A percentile compares a stretch with the other conserved stretches of the same genome.
phyloP scores from a whole-genome alignment of 2,888 invertebrate species.

The Andrena flavipes region DNA sequence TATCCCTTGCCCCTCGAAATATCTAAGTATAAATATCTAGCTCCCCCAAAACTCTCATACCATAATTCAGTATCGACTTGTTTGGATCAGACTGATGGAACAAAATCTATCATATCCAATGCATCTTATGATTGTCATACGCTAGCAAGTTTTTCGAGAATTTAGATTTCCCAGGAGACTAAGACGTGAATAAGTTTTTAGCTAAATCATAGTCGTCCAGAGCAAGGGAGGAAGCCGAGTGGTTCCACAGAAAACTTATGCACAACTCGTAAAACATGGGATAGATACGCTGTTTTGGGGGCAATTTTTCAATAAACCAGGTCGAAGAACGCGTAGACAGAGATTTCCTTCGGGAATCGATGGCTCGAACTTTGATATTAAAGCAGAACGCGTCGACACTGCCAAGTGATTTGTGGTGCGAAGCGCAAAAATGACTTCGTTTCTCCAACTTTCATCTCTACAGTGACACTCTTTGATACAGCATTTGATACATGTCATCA shows the following conservation, averaged over 20 bases:
- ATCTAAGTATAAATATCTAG: no score
- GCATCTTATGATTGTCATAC: background rate
- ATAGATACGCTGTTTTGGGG: background rate
- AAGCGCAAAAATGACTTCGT: background rate
- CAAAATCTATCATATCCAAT: background rate
- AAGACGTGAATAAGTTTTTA: background rate
- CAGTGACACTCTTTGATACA: background rate
- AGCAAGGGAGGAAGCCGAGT: background rate
- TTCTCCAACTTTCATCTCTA: background rate
- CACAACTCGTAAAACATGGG: constrained; percentile 1
- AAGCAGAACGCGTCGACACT: background rate
- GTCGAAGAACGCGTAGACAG: background rate
- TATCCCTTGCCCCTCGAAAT: no score
- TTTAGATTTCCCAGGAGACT: constrained; percentile 17
- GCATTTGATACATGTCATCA: background rate
- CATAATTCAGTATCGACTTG: background rate
- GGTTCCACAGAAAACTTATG: background rate
- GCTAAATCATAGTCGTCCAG: constrained; percentile 3
- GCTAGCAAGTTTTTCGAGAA: background rate
- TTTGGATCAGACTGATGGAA: background rate
- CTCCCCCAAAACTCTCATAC: background rate
- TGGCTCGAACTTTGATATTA: constrained; percentile 22
- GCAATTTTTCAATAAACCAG: background rate
- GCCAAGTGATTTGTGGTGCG: background rate
- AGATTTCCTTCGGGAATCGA: constrained; percentile 26